Conservation (phyloP, 1,140 invertebrate species). For the Formica exsecta region DNA sequence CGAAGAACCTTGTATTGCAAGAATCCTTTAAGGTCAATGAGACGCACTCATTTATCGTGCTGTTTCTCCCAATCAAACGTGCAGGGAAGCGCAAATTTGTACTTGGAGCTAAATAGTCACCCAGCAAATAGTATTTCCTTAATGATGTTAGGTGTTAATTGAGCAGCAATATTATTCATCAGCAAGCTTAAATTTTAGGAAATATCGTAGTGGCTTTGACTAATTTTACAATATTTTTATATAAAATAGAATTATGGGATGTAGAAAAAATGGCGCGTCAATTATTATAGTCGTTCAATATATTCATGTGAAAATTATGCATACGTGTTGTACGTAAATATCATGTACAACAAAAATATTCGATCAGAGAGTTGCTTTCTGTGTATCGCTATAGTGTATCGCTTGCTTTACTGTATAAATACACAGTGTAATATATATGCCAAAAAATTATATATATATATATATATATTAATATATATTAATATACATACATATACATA, state of each 20-base stretch:
- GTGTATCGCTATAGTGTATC: conserved; percentile 28
- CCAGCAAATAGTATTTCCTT: not conserved
- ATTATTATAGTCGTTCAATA: not conserved
- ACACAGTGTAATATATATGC: conserved; percentile 27
- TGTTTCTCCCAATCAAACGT: not conserved
- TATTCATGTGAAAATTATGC: conserved; percentile 11
- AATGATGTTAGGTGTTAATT: not conserved
- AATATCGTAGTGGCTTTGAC: not conserved
- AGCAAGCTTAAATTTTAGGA: not conserved
- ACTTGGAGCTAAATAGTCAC: not conserved
- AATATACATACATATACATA: no score
- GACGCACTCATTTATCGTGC: conserved; percentile 6
- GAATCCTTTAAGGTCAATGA: conserved; percentile 14
- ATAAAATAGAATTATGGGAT: not conserved
- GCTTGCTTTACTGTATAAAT: conserved; percentile 65
- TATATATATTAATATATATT: not conserved
- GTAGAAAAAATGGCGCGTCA: not conserved
- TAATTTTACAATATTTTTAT: not conserved
- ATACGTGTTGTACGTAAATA: not conserved
- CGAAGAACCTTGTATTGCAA: conserved; percentile 6
- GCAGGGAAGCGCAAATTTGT: not conserved
- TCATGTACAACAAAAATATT: not conserved
- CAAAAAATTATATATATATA: conserved; percentile 33
- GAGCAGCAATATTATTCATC: not conserved
- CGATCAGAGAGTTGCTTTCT: conserved; percentile 36